Evolutionary conservation across 2,888 invertebrate genomes (phyloP).

Genomic region (Toxonevra muliebris): DNA sequence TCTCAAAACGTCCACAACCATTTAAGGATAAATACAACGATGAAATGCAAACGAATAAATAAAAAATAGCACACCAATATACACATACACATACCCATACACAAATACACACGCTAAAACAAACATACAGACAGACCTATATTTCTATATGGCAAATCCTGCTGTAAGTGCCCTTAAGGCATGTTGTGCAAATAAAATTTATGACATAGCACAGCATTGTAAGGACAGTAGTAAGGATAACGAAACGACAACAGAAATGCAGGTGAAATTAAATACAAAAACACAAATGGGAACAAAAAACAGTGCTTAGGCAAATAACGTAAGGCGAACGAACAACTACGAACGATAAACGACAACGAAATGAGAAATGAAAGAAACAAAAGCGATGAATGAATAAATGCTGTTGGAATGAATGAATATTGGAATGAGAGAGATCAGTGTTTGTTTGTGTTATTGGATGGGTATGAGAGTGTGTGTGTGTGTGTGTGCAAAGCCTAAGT

Average conservation of each 20-base stretch:
- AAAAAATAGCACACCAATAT: background rate
- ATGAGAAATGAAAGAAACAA: background rate
- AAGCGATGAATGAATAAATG: slow-evolving; percentile 1
- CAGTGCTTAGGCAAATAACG: background rate
- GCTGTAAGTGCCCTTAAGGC: background rate
- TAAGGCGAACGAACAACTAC: background rate
- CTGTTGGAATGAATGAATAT: background rate
- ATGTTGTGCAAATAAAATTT: slow-evolving; percentile 11
- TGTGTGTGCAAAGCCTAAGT: too few relatives aligned
- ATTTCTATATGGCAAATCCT: background rate
- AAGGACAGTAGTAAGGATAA: background rate
- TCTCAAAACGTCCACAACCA: slow-evolving; percentile 14
- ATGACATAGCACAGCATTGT: background rate
- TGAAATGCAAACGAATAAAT: background rate
- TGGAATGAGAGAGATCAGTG: too few relatives aligned
- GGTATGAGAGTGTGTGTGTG: too few relatives aligned
- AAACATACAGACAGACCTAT: background rate
- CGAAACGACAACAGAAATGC: background rate
- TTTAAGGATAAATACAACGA: slow-evolving; percentile 3
- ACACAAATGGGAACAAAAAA: background rate
- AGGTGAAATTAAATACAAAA: background rate
- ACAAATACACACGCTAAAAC: background rate
- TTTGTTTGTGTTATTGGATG: too few relatives aligned
- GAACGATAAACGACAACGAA: background rate
- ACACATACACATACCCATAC: background rate